phyloP scores from a whole-genome alignment of 1,140 invertebrate species.

The Heliconius nattereri region DNA sequence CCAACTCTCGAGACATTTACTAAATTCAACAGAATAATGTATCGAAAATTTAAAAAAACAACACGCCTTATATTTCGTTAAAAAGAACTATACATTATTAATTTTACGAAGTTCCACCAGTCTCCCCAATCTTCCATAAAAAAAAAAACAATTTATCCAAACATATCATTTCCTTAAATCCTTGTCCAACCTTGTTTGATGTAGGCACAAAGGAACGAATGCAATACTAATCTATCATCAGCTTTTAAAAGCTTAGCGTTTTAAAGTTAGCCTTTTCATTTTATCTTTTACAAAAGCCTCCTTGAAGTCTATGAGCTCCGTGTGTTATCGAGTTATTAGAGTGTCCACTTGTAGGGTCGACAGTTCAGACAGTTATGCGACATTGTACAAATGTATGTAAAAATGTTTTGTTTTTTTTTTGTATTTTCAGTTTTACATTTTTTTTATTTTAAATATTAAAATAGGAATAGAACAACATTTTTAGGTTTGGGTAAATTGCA shows the following conservation, averaged over 20 bases:
- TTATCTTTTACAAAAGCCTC: conserved; percentile 11
- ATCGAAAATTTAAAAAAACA: too few species aligned
- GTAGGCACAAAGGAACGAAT: conserved; percentile 7
- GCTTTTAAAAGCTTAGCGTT: conserved; percentile 15
- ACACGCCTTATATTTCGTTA: too few species aligned
- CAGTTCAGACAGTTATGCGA: conserved; percentile 15
- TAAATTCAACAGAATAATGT: too few species aligned
- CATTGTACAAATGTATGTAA: background rate
- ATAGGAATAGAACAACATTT: too few species aligned
- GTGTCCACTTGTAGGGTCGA: conserved; percentile 11
- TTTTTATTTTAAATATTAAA: too few species aligned
- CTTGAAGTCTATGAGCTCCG: conserved; percentile 1
- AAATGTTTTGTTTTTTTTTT: background rate
- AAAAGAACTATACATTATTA: too few species aligned
- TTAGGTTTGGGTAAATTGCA: too few species aligned
- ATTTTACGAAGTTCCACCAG: too few species aligned
- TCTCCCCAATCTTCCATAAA: background rate
- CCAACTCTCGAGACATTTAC: too few species aligned
- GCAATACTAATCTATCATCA: conserved; percentile 15
- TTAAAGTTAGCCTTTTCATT: conserved; percentile 13
- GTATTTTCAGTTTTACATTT: too few species aligned
- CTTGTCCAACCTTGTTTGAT: background rate
- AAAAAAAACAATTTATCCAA: background rate
- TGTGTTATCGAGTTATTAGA: conserved; percentile 15
- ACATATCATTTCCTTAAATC: conserved; percentile 10